Evolutionary conservation across 2,113 vertebrate genomes (phyloP).

Genomic region (Cepphus grylle): DNA sequence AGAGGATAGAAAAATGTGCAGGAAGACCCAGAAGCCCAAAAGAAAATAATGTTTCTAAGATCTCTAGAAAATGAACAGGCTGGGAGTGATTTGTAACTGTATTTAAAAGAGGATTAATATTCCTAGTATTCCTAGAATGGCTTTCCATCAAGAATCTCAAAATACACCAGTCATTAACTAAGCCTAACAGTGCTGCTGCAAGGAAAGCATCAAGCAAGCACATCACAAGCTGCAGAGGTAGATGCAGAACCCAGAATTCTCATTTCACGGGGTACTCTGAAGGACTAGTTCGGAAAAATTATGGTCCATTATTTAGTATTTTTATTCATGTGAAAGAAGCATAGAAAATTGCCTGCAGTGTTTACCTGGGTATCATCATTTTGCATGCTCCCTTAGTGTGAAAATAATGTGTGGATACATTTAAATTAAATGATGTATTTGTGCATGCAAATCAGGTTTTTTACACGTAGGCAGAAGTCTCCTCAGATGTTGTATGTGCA

Average conservation of each 20-base stretch:
- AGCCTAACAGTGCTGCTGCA: background rate
- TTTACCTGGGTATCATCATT: background rate
- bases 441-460: conserved; percentile 6
- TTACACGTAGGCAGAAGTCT: conserved; percentile 1
- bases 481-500: conserved; percentile 8
- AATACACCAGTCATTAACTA: background rate
- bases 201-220: background rate
- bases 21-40: background rate
- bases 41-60: background rate
- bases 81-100: background rate
- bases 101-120: background rate
- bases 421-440: conserved; percentile 21
- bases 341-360: background rate
- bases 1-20: background rate
- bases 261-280: background rate
- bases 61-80: background rate
- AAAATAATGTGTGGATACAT: background rate
- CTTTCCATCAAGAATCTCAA: background rate
- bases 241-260: background rate
- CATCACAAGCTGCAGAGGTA: background rate
- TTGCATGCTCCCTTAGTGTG: background rate
- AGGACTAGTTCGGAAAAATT: background rate
- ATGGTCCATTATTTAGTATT: background rate
- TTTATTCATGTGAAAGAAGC: background rate
- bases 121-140: background rate